Percentiles rank a stretch among this genome's conserved stretches.
Conservation (phyloP, 2,113 vertebrate genomes). For the Sinosuthora webbiana region DNA sequence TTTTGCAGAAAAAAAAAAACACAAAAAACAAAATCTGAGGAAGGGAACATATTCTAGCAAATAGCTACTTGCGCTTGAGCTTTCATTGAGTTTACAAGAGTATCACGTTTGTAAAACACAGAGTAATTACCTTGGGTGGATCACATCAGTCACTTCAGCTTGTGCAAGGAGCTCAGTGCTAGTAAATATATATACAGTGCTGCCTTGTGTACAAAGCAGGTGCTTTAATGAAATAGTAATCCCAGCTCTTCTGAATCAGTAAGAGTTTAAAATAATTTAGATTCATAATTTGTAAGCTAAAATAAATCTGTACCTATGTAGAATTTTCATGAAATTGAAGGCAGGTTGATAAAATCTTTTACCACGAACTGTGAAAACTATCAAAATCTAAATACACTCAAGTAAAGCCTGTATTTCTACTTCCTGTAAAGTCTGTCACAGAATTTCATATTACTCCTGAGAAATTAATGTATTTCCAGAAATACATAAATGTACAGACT, state of each 20-base stretch:
- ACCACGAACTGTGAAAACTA: neutral
- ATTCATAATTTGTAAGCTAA: neutral
- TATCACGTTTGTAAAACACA: neutral
- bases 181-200: neutral
- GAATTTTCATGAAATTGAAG: neutral
- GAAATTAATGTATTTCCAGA: neutral
- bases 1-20: neutral
- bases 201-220: neutral
- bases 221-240: neutral
- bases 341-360: neutral
- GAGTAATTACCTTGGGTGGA: neutral
- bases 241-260: neutral
- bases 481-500: neutral
- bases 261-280: neutral
- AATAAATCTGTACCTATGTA: neutral
- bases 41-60: neutral
- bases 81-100: neutral
- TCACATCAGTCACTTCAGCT: neutral
- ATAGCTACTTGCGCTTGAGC: neutral
- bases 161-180: neutral
- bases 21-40: neutral
- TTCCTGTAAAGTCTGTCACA: neutral
- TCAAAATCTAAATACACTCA: neutral
- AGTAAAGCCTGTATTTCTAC: neutral
- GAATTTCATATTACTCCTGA: neutral